A percentile compares a stretch with the other conserved stretches of the same genome.
phyloP scores from a whole-genome alignment of 2,797 vertebrate genomes.

The Mus minutoides region DNA sequence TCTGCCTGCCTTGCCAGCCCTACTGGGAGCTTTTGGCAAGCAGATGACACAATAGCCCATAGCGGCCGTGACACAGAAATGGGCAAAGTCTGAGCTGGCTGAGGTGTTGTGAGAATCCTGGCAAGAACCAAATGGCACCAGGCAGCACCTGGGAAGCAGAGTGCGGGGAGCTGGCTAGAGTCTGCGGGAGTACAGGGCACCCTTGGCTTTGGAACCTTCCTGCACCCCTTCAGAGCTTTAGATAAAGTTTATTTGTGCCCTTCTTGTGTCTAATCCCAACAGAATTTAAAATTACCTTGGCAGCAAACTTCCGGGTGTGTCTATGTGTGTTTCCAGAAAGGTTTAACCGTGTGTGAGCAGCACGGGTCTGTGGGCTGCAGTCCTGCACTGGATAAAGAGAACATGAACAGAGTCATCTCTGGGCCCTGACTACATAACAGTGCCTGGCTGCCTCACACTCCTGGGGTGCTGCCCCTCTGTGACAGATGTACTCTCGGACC shows the following conservation, averaged over 20 bases:
- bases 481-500: neutral
- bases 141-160: neutral
- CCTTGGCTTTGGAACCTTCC: rapidly evolving
- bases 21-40: neutral
- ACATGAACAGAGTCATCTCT: neutral
- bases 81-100: neutral
- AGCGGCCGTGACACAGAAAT: neutral
- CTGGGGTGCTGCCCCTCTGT: neutral
- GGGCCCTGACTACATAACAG: neutral
- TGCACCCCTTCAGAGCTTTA: neutral
- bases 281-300: neutral
- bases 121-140: neutral
- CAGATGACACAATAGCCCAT: neutral
- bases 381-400: neutral
- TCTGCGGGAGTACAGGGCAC: neutral
- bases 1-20: neutral
- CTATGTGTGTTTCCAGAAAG: neutral
- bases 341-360: neutral
- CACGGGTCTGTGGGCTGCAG: neutral
- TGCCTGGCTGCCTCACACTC: neutral
- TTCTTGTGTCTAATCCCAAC: neutral
- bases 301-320: neutral
- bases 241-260: neutral
- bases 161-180: neutral
- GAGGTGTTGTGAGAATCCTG: neutral